A percentile compares a stretch with the other conserved stretches of the same genome.
Evolutionary conservation across 2,797 vertebrate genomes (phyloP).

Genomic region (Carduelis carduelis): DNA sequence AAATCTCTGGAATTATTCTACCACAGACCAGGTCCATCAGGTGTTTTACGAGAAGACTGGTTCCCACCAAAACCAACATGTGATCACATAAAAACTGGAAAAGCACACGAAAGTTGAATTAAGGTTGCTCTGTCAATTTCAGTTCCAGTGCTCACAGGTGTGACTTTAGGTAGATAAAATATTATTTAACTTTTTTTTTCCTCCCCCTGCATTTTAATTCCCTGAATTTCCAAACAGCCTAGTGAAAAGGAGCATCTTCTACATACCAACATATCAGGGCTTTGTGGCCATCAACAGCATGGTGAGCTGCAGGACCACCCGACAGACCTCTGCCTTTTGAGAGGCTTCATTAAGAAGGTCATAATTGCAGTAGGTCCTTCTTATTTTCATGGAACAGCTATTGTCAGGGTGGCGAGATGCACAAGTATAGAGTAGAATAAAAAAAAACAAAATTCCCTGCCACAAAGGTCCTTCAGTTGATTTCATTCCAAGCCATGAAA

Average conservation of each 20-base stretch:
- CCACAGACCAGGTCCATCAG: not conserved
- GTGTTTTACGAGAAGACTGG: not conserved
- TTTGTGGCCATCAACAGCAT: not conserved
- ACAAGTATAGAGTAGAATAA: not conserved
- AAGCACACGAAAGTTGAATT: not conserved
- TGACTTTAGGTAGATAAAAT: not conserved
- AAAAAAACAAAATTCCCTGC: not conserved
- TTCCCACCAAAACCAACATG: not conserved
- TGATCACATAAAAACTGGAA: not conserved
- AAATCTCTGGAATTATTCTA: not conserved
- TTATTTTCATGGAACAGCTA: not conserved
- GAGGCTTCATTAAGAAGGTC: not conserved
- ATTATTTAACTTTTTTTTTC: not conserved
- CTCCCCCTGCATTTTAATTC: not conserved
- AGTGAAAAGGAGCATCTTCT: not conserved
- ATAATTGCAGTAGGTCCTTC: not conserved
- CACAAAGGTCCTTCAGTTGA: not conserved
- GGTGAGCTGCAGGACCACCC: not conserved
- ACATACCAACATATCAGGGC: no score
- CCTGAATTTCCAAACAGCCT: not conserved
- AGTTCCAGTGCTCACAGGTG: not conserved
- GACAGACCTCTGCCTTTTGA: not conserved
- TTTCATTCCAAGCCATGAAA: not conserved
- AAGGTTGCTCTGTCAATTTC: not conserved
- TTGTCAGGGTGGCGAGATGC: not conserved